Conservation (phyloP, 2,888 invertebrate genomes). For the Erynnis tages region DNA sequence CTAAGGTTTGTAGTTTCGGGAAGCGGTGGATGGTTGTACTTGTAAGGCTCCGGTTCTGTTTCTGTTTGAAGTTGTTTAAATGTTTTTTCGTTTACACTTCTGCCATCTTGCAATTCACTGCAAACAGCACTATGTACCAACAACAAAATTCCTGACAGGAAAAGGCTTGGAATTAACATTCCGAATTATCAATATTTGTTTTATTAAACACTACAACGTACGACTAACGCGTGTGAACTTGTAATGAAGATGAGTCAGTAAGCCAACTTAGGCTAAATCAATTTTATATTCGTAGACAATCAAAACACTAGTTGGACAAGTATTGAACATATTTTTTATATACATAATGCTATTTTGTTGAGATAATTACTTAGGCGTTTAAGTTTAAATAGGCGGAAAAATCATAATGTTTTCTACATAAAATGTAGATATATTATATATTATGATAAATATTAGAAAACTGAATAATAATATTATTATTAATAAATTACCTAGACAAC, state of each 20-base stretch:
- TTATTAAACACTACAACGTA: slow-evolving; percentile 44
- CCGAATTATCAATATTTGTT: slow-evolving; percentile 33
- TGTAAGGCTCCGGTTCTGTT: slow-evolving; percentile 26
- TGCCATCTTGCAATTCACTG: slow-evolving; percentile 2
- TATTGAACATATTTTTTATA: slow-evolving; percentile 39
- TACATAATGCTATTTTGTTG: slow-evolving; percentile 34
- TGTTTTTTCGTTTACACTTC: slow-evolving; percentile 33
- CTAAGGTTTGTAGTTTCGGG: not conserved
- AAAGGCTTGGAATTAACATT: slow-evolving; percentile 37
- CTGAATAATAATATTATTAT: too few species aligned
- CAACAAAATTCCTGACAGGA: slow-evolving; percentile 32
- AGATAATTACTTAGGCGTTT: slow-evolving; percentile 46
- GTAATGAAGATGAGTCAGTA: slow-evolving; percentile 61
- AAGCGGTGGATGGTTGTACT: slow-evolving; percentile 44
- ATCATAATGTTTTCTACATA: slow-evolving; percentile 9
- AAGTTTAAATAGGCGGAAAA: slow-evolving; percentile 22
- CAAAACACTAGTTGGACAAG: slow-evolving; percentile 64
- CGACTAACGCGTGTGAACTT: slow-evolving; percentile 50
- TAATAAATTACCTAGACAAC: too few species aligned
- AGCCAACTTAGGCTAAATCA: slow-evolving; percentile 40
- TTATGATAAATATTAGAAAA: too few species aligned
- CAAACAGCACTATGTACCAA: slow-evolving; percentile 35
- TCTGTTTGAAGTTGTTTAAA: slow-evolving; percentile 9
- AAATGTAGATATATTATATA: too few species aligned
- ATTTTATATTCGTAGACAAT: slow-evolving; percentile 49